These are phyloP conservation scores for Poecilia latipinna DNA, from an alignment of 2,113 vertebrate species.

Conservation along the genomic window DNA sequence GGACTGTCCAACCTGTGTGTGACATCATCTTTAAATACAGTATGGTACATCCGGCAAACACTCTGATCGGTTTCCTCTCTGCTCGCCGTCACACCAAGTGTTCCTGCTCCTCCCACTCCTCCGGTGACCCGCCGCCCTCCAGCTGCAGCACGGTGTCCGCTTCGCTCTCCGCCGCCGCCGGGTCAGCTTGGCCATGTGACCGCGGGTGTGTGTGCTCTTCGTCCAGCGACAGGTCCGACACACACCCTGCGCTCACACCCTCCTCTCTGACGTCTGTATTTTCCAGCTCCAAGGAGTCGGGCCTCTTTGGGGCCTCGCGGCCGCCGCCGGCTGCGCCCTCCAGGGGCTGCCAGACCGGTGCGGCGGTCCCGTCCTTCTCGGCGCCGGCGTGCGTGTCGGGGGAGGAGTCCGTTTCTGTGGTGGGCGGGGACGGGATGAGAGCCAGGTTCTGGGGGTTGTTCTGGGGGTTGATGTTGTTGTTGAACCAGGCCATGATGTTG, in stretches of 20 bases:
- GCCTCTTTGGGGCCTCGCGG: conserved; percentile 31
- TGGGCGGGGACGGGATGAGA: conserved; percentile 74
- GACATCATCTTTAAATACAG: conserved; percentile 73
- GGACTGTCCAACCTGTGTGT: conserved; percentile 37
- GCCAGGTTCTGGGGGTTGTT: conserved; percentile 77
- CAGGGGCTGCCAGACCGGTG: conserved; percentile 64
- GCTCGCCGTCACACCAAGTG: conserved; percentile 70
- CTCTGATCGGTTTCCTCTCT: conserved; percentile 13
- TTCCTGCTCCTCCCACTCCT: conserved; percentile 75
- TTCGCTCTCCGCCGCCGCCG: conserved; percentile 44
- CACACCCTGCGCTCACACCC: conserved; percentile 44
- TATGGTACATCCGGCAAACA: conserved; percentile 67
- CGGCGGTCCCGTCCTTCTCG: conserved; percentile 32
- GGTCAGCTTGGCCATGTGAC: conserved; percentile 52
- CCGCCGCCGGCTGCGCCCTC: conserved; percentile 48
- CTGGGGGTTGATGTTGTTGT: conserved; percentile 77
- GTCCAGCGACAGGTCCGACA: conserved; percentile 70
- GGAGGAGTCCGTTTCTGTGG: conserved; percentile 72
- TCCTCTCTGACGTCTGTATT: conserved; percentile 32
- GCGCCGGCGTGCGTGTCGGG: conserved; percentile 65
- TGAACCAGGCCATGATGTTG: conserved; percentile 81
- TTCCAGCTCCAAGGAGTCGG: conserved; percentile 57
- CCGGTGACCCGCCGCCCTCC: conserved; percentile 58
- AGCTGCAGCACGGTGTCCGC: conserved; percentile 50
- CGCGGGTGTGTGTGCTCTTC: conserved; percentile 58